Evolutionary conservation across 2,797 vertebrate species (phyloP).

Genomic region (Avahi laniger): DNA sequence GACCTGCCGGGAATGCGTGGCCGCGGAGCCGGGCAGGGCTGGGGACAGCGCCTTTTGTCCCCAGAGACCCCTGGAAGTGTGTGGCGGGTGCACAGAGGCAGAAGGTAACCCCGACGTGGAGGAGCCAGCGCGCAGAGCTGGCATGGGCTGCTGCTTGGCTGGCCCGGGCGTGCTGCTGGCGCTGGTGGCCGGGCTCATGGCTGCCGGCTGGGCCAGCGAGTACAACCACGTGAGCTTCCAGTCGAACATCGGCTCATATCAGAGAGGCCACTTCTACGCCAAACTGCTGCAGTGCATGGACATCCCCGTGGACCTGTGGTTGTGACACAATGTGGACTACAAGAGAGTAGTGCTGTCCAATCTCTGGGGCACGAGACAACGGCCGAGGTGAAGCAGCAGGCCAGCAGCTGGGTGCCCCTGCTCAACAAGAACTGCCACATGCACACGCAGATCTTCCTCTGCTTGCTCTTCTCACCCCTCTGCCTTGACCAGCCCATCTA

Average conservation of each 20-base stretch:
- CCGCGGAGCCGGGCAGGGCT: background rate
- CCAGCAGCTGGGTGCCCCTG: conserved; percentile 98
- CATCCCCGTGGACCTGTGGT: no score
- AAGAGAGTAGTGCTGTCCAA: conserved; percentile 76
- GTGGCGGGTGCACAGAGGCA: conserved; percentile 41
- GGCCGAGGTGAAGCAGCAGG: conserved; percentile 98
- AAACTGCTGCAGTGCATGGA: no score
- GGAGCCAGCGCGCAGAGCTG: background rate
- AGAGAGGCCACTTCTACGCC: no score
- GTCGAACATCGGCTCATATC: no score
- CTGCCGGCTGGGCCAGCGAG: conserved; percentile 87
- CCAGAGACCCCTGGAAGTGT: conserved; percentile 31
- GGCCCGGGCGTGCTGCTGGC: conserved; percentile 77
- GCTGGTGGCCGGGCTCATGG: conserved; percentile 84
- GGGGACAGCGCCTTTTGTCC: conserved; percentile 68
- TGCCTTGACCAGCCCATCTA: conserved; percentile 84
- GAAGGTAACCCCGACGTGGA: conserved; percentile 58
- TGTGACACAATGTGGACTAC: no score
- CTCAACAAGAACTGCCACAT: conserved; percentile 98
- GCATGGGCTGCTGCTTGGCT: conserved; percentile 69
- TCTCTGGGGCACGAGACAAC: conserved; percentile 98
- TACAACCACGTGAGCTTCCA: conserved; percentile 88
- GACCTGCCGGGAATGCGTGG: background rate
- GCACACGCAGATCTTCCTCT: conserved; percentile 86
- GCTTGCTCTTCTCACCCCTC: conserved; percentile 93